Base-by-base conservation (phyloP, 92 coral and sea anemone genomes). In the Parazoanthus atlanticus region DNA sequence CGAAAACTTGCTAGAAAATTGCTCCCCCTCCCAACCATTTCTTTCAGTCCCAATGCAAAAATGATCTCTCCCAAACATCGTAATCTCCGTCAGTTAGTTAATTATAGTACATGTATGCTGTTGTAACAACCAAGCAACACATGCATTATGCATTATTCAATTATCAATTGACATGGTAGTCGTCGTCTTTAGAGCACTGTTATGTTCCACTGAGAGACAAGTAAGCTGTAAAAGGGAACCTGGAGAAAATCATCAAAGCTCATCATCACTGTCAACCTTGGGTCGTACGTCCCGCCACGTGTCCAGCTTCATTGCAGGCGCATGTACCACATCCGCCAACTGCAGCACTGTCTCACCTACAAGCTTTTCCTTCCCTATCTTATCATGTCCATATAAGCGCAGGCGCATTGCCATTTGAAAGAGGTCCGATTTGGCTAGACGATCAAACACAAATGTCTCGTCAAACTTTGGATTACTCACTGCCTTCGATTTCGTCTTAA, bases 401-500 rank as follows among this genome's bases (percentile, higher is more conserved):
- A 97, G 82, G 31, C 99, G 93, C 8, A 97, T 86, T 19, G 99
- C 96, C 73, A 91, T 85, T 89, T 94, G 88, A 78, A 90, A 94
- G n/a, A 97, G 93, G 72, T 97, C 98, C 61, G 94, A 92, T 79
- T 92, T 89, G 66, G 91, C 87, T 0, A 97, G 92, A n/a, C 98
- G 92, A 84, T 97, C 96, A 61, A 97, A 97, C 31, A 92, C 92
- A 67, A 95, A 97, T n/a, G 94, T 95, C 88, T 97, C 99, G 75
- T 93, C 90, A 88, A 95, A 97, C 36, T 81, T 92, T 21, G 99
- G 98, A n/a, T 93, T 87, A 32, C 92, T 88, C 43, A 95, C 88
- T 65, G 94, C 85, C 56, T 91, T 89, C 23, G 95, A 40, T 88
- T 95, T 97, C 78, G 95, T 97, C 86, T 95, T 97, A 74, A 95